These are phyloP conservation scores for Todiramphus saurophagus DNA, from an alignment of 2,113 vertebrate species.

Conservation along the genomic window DNA sequence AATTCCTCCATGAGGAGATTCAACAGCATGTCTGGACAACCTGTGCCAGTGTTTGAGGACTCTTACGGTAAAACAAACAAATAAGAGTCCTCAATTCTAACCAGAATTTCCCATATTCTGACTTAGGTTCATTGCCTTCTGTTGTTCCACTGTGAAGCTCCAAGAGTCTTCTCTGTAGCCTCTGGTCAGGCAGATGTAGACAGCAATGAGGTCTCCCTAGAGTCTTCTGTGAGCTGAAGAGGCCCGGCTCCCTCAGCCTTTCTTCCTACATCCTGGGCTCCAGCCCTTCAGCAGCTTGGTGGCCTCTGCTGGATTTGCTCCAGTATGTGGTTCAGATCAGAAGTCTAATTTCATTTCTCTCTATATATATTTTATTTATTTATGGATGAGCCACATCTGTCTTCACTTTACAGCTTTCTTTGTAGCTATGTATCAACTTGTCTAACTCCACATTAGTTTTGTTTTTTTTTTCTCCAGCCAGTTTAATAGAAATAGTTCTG, in stretches of 20 bases:
- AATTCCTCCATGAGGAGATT: background rate
- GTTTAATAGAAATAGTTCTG: background rate
- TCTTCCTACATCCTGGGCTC: background rate
- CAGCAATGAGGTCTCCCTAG: background rate
- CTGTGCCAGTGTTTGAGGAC: background rate
- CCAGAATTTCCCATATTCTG: background rate
- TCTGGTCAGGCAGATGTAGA: background rate
- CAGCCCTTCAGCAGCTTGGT: background rate
- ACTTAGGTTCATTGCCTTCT: background rate
- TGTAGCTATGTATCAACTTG: background rate
- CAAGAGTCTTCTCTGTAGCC: background rate
- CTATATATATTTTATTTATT: background rate
- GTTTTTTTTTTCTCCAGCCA: background rate
- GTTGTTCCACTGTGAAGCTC: background rate
- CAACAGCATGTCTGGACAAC: background rate
- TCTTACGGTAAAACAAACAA: background rate
- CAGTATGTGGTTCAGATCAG: background rate
- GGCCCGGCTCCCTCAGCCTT: background rate
- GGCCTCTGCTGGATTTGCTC: background rate
- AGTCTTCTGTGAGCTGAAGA: background rate
- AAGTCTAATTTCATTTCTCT: background rate
- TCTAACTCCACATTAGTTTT: background rate
- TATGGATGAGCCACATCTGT: background rate
- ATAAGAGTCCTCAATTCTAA: background rate
- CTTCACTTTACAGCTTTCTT: background rate